Conservation (phyloP, 2,888 invertebrate genomes). For the Cynaeus angustus region DNA sequence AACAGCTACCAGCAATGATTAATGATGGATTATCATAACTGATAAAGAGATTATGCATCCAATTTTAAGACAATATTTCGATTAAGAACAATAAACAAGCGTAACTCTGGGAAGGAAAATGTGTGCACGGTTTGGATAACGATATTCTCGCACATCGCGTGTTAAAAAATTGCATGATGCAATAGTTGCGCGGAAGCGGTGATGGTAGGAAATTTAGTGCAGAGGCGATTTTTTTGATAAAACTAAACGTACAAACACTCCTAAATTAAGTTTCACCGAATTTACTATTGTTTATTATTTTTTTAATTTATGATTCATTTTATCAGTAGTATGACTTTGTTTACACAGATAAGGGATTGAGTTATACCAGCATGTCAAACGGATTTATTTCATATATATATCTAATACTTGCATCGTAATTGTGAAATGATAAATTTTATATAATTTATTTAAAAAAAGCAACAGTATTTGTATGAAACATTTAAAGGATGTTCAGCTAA, state of each 20-base stretch:
- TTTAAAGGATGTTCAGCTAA: no score
- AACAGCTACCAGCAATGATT: not conserved
- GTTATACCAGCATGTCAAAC: no score
- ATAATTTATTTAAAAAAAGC: no score
- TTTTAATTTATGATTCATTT: not conserved
- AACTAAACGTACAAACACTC: not conserved
- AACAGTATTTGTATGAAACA: no score
- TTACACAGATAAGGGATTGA: not conserved
- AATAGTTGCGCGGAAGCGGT: conserved; percentile 3
- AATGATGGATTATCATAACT: not conserved
- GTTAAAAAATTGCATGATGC: conserved; percentile 8
- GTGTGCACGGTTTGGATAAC: not conserved
- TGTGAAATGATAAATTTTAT: no score
- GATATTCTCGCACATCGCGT: no score
- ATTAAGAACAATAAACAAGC: conserved; percentile 3
- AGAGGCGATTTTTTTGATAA: not conserved
- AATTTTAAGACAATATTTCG: not conserved
- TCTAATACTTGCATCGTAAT: no score
- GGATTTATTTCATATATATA: no score
- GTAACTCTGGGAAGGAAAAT: conserved; percentile 4
- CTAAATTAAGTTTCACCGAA: not conserved
- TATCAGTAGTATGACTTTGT: not conserved
- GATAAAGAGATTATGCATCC: not conserved
- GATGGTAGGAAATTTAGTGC: conserved; percentile 5
- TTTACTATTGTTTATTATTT: not conserved